phyloP scores from a whole-genome alignment of 2,888 invertebrate species.

The Brenthis ino region DNA sequence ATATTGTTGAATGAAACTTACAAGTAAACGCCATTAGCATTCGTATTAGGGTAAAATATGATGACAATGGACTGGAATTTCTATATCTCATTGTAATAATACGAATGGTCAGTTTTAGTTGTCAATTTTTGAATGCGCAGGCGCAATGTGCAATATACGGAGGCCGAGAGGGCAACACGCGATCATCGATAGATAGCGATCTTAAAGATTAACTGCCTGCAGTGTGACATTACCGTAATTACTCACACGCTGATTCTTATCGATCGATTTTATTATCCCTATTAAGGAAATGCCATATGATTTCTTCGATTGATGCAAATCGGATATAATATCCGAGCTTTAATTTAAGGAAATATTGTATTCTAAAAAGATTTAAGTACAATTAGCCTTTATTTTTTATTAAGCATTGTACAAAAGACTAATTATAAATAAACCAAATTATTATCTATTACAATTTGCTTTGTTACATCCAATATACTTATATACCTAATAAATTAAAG shows the following conservation, averaged over 20 bases:
- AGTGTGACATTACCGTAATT: conserved; percentile 74
- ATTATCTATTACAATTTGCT: no score
- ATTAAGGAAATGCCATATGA: conserved; percentile 42
- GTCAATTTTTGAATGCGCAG: conserved; percentile 44
- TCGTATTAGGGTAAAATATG: conserved; percentile 47
- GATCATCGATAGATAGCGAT: conserved; percentile 73
- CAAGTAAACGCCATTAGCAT: conserved; percentile 71
- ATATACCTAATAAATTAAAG: no score
- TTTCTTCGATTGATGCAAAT: conserved; percentile 41
- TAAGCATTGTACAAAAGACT: no score
- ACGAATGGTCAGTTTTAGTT: conserved; percentile 51
- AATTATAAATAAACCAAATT: no score
- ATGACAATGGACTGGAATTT: conserved; percentile 39
- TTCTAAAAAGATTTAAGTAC: not conserved
- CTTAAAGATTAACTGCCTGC: conserved; percentile 72
- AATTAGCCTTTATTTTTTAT: not conserved
- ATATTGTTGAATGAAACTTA: conserved; percentile 56
- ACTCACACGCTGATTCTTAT: conserved; percentile 69
- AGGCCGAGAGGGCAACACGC: conserved; percentile 61
- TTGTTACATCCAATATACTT: no score
- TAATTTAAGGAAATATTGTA: conserved; percentile 1
- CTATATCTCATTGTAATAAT: conserved; percentile 52
- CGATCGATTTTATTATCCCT: conserved; percentile 59
- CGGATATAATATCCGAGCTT: conserved; percentile 33
- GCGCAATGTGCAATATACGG: conserved; percentile 47